Conservation (phyloP, 2,113 vertebrate species). For the Trematomus loennbergii region DNA sequence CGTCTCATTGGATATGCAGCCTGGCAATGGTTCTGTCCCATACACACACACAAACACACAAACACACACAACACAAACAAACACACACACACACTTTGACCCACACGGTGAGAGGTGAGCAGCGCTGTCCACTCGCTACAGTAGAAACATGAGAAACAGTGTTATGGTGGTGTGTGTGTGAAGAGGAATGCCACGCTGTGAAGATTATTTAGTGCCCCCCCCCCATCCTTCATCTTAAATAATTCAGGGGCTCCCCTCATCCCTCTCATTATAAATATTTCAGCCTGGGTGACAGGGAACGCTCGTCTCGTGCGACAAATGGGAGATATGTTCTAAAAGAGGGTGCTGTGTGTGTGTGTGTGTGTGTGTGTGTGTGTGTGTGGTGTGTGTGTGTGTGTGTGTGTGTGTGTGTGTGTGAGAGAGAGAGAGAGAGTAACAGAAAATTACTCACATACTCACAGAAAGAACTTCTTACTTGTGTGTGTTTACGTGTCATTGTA, state of each 20-base stretch:
- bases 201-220: slow-evolving; percentile 89
- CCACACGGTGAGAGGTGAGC: slow-evolving; percentile 51
- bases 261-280: slow-evolving; percentile 95
- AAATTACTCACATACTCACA: not conserved
- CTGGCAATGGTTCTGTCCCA: not conserved
- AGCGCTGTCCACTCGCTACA: slow-evolving; percentile 70
- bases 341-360: slow-evolving; percentile 30
- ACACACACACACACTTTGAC: not conserved
- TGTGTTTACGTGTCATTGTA: slow-evolving; percentile 33
- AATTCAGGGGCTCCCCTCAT: slow-evolving; percentile 91
- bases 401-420: not conserved
- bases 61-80: not conserved
- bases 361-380: slow-evolving; percentile 14
- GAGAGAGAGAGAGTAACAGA: not conserved
- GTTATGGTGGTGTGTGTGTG: slow-evolving; percentile 11
- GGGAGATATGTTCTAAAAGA: slow-evolving; percentile 79
- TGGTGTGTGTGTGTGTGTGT: slow-evolving; percentile 21
- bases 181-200: slow-evolving; percentile 46
- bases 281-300: slow-evolving; percentile 91
- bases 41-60: slow-evolving; percentile 3
- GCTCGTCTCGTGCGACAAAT: slow-evolving; percentile 88
- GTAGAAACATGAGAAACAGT: slow-evolving; percentile 6
- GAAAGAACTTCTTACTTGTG: slow-evolving; percentile 29
- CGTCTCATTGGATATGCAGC: slow-evolving; percentile 41
- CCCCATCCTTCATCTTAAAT: slow-evolving; percentile 84